Base-by-base conservation (phyloP, 2,113 vertebrate genomes). In the Chaetodon trifascialis region DNA sequence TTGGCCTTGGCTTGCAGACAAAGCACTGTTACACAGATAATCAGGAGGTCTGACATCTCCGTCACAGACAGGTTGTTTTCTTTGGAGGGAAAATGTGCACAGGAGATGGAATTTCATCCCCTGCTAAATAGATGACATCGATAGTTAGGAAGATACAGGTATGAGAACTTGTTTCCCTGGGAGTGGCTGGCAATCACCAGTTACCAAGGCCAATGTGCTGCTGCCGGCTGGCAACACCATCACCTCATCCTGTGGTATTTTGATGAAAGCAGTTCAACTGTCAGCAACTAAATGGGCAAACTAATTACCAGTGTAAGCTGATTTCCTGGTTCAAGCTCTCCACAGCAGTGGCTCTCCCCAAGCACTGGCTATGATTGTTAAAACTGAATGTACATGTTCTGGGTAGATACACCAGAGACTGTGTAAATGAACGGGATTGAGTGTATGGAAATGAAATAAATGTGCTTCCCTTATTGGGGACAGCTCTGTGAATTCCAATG, bases 281-380 rank as follows among this genome's bases (percentile, higher is more conserved):
- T 91, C 91, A 91, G 79, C 71, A 84, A 66, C 76, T 73, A 90
- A 91, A 91, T 85, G 83, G 65, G 87, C 76, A 91, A 80, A 81
- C 83, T 93, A 93, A 95, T 92, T 92, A 93, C 73, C 73, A 89
- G 81, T 84, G 85, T 91, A 86, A 86, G 87, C 93, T 91, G 92
- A 94, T 93, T 93, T 94, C 89, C 88, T 92, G 84, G 74, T 91
- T 90, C 75, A 63, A 63, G 67, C 82, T 68, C 86, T 73, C 69
- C 67, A 75, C 82, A 82, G 87, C 77, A 76, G 84, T 75, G 73
- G 47, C 49, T 81, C 71, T 86, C 85, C 79, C 86, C 65, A 56
- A 90, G 90, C 73, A 19, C 63, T 38, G n/a, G 52, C 38, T 62
- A n/a, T 82, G 85, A 91, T 91, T 94, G 90, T 91, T 86, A 90